A percentile compares a stretch with the other conserved stretches of the same genome.
Evolutionary conservation across 2,797 vertebrate species (phyloP).

Genomic region (Dendrocincla tyrannina): DNA sequence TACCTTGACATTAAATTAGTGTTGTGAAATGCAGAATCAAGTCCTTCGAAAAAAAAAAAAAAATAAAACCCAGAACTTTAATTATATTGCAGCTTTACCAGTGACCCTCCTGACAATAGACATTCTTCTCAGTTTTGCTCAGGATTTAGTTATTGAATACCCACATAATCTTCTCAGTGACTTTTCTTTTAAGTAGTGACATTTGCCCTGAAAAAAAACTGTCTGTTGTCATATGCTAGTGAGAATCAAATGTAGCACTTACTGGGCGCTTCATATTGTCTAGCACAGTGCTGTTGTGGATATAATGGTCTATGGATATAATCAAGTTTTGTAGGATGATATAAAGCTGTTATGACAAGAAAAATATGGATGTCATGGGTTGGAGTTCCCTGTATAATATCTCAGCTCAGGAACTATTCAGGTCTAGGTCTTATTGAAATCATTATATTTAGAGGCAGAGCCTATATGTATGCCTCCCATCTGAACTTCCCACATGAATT

Average conservation of each 20-base stretch:
- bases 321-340: neutral
- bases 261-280: neutral
- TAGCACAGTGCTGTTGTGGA: neutral
- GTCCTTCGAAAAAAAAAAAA: neutral
- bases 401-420: neutral
- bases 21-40: conserved; percentile 24
- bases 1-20: conserved; percentile 7
- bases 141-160: conserved; percentile 5
- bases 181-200: conserved; percentile 2
- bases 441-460: neutral
- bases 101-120: neutral
- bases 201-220: neutral
- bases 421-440: neutral
- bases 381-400: neutral
- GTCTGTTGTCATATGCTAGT: neutral
- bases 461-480: neutral
- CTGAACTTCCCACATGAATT: rapidly evolving
- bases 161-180: neutral
- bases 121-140: neutral
- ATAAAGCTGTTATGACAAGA: neutral
- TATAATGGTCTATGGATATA: neutral
- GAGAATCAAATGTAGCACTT: neutral
- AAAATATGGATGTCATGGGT: neutral
- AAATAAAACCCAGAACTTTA: neutral
- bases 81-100: conserved; percentile 25